Conservation (phyloP, 2,113 vertebrate species). For the Danionella cerebrum region DNA sequence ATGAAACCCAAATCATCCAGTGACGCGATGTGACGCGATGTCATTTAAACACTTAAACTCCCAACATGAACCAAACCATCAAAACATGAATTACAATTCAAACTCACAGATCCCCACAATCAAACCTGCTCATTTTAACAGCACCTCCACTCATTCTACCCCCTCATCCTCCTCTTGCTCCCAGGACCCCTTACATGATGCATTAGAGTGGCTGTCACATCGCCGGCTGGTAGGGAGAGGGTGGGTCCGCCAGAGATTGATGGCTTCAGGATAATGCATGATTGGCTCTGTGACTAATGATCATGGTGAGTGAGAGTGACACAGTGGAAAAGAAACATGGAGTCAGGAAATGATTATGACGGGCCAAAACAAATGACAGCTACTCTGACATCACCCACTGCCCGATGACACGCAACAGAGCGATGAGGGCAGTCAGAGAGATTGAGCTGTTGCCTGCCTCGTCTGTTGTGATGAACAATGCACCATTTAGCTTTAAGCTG, state of each 20-base stretch:
- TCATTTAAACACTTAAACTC: not conserved
- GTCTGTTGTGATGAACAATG: not conserved
- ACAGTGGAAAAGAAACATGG: constrained; percentile 34
- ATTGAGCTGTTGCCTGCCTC: constrained; percentile 20
- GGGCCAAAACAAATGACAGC: constrained; percentile 27
- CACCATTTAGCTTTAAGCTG: not conserved
- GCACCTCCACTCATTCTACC: constrained; percentile 8
- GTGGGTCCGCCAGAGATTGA: constrained; percentile 17
- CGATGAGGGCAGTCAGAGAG: constrained; percentile 25
- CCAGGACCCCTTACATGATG: not conserved
- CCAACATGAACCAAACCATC: constrained; percentile 2
- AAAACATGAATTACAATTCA: constrained; percentile 4
- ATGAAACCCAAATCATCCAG: too few species aligned
- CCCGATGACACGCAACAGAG: constrained; percentile 17
- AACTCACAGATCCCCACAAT: not conserved
- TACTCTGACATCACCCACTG: constrained; percentile 29
- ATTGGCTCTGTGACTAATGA: constrained; percentile 38
- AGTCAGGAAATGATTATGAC: constrained; percentile 34
- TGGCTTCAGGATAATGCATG: constrained; percentile 33
- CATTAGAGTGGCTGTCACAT: constrained; percentile 12
- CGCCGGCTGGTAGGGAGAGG: constrained; percentile 7
- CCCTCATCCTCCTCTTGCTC: not conserved
- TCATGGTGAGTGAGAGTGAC: constrained; percentile 35
- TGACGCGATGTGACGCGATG: too few species aligned
- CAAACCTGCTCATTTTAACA: constrained; percentile 14